Evolutionary conservation across 2,888 invertebrate genomes (phyloP).

Genomic region (Tipula helvola): DNA sequence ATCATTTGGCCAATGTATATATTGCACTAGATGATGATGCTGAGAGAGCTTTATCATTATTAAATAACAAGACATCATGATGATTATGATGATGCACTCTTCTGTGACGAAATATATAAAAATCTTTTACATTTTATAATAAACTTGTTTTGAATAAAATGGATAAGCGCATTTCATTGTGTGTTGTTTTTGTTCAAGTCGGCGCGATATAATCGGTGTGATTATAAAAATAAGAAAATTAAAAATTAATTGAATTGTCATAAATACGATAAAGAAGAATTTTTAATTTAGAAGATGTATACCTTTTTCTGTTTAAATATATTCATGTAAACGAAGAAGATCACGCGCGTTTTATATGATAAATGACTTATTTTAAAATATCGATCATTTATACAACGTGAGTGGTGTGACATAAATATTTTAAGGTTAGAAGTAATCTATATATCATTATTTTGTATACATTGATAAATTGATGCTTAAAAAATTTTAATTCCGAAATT

Average conservation of each 20-base stretch:
- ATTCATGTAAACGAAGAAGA: not conserved
- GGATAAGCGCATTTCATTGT: not conserved
- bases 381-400: not conserved
- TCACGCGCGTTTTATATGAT: not conserved
- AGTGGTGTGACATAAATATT: not conserved
- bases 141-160: not conserved
- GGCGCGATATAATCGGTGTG: not conserved
- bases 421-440: not conserved
- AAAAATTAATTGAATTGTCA: constrained; percentile 4
- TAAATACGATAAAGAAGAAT: not conserved
- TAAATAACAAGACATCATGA: not conserved
- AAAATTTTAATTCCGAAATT: not conserved
- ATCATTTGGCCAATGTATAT: not conserved
- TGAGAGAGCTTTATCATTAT: not conserved
- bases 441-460: not conserved
- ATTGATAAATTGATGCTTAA: not conserved
- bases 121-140: not conserved
- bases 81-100: not conserved
- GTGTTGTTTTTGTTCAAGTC: not conserved
- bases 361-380: not conserved
- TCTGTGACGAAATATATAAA: not conserved
- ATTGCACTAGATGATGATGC: not conserved
- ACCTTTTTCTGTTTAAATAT: not conserved
- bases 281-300: not conserved
- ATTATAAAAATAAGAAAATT: not conserved